A percentile compares a stretch with the other conserved stretches of the same genome.
These are phyloP conservation scores for Bursaphelenchus okinawaensis DNA, from an alignment of 2,888 invertebrate genomes.

Conservation along the genomic window DNA sequence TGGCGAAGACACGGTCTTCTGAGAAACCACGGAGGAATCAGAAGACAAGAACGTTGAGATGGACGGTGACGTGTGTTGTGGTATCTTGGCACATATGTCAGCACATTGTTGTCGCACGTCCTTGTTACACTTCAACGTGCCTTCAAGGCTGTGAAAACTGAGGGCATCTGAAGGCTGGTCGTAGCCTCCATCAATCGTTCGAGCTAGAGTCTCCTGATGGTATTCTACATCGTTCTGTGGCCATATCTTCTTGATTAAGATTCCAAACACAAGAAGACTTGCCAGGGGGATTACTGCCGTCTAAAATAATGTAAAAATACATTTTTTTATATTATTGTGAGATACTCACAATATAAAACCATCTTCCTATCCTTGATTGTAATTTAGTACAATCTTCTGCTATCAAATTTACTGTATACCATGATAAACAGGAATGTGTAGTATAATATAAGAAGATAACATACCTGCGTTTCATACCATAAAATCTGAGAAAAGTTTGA, in stretches of 20 bases:
- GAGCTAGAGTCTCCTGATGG: constrained; percentile 18
- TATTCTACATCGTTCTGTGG: constrained; percentile 9
- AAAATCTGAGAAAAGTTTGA: background rate
- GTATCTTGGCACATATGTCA: background rate
- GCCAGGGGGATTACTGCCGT: constrained; percentile 21
- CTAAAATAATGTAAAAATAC: constrained; percentile 9
- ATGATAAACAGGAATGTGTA: too few species aligned
- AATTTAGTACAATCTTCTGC: too few species aligned
- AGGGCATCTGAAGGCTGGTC: constrained; percentile 4
- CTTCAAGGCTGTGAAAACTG: constrained; percentile 6
- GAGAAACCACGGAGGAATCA: too few species aligned
- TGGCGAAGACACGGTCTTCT: too few species aligned
- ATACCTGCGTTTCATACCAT: constrained; percentile 25
- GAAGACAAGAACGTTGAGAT: background rate
- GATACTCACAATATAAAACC: too few species aligned
- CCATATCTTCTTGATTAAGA: constrained; percentile 10
- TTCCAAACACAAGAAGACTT: constrained; percentile 21
- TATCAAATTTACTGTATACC: too few species aligned
- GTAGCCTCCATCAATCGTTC: constrained; percentile 16
- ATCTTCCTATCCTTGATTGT: too few species aligned
- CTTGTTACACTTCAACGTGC: background rate
- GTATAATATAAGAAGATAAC: background rate
- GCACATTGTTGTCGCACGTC: background rate
- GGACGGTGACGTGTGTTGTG: background rate
- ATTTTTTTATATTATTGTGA: background rate